Conservation (phyloP, 1,140 invertebrate genomes). For the Matsumurasca onukii region DNA sequence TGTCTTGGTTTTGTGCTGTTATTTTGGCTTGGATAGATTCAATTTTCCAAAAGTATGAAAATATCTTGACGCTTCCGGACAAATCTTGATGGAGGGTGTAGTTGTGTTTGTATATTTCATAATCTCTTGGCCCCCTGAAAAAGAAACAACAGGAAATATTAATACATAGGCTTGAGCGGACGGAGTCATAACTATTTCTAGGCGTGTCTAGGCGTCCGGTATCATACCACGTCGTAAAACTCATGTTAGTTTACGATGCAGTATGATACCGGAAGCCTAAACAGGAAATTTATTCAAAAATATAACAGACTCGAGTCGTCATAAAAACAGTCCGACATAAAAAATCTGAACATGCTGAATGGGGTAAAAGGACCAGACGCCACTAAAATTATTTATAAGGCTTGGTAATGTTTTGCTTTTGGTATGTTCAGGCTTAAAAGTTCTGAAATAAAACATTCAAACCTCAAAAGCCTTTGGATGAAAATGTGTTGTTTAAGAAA, state of each 20-base stretch:
- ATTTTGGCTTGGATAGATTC: slow-evolving; percentile 45
- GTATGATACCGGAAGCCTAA: not conserved
- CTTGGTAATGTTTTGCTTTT: no score
- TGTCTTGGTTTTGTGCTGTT: slow-evolving; percentile 22
- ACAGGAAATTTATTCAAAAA: not conserved
- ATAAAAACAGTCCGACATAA: not conserved
- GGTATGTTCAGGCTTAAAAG: no score
- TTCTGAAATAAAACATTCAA: no score
- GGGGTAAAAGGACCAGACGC: no score
- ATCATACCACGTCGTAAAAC: no score
- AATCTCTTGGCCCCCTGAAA: slow-evolving; percentile 22
- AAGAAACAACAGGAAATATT: no score
- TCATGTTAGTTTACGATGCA: not conserved
- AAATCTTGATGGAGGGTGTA: slow-evolving; percentile 46
- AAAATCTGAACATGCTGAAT: no score
- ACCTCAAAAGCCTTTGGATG: no score
- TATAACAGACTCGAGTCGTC: not conserved
- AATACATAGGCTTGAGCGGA: no score
- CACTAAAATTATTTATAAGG: no score
- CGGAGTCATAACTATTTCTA: not conserved
- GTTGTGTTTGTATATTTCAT: slow-evolving; percentile 45
- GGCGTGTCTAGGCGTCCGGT: not conserved
- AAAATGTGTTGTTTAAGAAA: no score
- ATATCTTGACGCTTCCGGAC: slow-evolving; percentile 41
- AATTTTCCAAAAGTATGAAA: slow-evolving; percentile 49